Evolutionary conservation across 2,113 vertebrate genomes (phyloP).

Genomic region (Aptenodytes patagonicus): DNA sequence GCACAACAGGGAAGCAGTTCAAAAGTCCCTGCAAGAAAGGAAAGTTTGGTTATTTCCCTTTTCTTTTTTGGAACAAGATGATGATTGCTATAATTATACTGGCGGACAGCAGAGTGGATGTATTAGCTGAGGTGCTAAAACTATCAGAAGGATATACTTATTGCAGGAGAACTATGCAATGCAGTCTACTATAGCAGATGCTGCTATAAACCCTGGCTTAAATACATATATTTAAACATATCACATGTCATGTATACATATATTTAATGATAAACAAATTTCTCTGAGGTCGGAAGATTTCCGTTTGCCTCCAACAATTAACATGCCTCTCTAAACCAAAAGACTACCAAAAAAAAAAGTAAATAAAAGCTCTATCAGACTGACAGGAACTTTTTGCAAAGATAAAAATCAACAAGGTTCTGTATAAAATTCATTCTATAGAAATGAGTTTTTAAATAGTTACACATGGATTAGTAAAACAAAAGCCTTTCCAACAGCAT

Average conservation of each 20-base stretch:
- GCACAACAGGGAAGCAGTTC: not conserved
- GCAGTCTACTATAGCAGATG: not conserved
- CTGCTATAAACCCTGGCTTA: not conserved
- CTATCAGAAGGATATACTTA: not conserved
- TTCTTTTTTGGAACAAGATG: not conserved
- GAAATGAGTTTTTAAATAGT: not conserved
- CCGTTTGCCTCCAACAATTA: not conserved
- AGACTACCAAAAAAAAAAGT: not conserved
- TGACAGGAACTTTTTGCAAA: not conserved
- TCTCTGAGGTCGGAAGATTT: not conserved
- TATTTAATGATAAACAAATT: not conserved
- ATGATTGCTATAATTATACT: not conserved
- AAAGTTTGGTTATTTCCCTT: not conserved
- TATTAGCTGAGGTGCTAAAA: constrained; percentile 11
- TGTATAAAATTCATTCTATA: not conserved
- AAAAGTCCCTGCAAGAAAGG: not conserved
- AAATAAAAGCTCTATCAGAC: not conserved
- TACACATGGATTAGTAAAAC: not conserved
- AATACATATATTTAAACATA: not conserved
- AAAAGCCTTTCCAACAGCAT: not conserved
- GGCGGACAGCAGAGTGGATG: not conserved
- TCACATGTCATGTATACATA: not conserved
- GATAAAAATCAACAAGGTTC: not conserved
- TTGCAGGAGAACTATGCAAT: not conserved
- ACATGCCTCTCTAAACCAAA: not conserved